phyloP scores from a whole-genome alignment of 2,888 invertebrate species.

The Leptinotarsa peninsularis region DNA sequence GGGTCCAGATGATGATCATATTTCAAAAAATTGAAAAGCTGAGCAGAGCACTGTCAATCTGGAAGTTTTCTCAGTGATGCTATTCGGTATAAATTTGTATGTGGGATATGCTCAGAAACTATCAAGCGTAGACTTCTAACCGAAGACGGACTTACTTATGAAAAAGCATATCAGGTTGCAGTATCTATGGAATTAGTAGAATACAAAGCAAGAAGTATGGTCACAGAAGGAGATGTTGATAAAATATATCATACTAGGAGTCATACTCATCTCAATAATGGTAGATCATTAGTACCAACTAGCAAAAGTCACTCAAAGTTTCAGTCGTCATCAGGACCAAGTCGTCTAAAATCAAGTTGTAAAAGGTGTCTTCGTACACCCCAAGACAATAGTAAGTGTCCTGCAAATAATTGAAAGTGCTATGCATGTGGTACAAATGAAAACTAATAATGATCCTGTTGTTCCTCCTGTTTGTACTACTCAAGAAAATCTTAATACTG shows the following conservation, averaged over 20 bases:
- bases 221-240: background rate
- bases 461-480: no score
- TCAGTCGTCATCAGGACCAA: background rate
- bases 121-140: constrained; percentile 41
- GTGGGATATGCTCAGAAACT: constrained; percentile 4
- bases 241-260: background rate
- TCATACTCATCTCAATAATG: background rate
- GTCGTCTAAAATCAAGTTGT: constrained; percentile 12
- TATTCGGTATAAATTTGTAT: constrained; percentile 35
- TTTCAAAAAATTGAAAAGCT: background rate
- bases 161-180: constrained; percentile 18
- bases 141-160: constrained; percentile 25
- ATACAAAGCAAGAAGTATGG: constrained; percentile 24
- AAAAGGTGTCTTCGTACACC: constrained; percentile 22
- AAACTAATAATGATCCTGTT: no score
- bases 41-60: no score
- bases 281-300: background rate
- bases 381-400: constrained; percentile 30
- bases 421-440: background rate
- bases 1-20: constrained; percentile 28
- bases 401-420: constrained; percentile 35
- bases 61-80: constrained; percentile 28
- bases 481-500: no score
- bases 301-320: background rate
- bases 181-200: constrained; percentile 32